Conservation (phyloP, 2,888 invertebrate species). For the Taenaris catops region DNA sequence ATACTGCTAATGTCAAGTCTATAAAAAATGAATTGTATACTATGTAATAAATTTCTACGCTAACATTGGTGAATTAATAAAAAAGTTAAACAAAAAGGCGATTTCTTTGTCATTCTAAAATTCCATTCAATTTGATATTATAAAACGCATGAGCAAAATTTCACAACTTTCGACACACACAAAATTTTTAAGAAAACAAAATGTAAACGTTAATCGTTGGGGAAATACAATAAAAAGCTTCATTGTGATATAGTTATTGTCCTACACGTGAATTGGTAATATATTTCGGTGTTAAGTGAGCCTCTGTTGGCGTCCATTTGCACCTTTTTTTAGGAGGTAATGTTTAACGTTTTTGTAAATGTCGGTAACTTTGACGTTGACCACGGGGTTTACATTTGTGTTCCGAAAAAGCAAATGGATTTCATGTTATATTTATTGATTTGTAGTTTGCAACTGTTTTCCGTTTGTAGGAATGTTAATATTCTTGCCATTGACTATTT, state of each 20-base stretch:
- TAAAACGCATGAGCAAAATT: too few species aligned
- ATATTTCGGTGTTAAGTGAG: slow-evolving; percentile 41
- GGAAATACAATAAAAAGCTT: slow-evolving; percentile 25
- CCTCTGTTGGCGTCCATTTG: slow-evolving; percentile 37
- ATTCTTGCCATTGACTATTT: too few species aligned
- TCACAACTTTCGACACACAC: too few species aligned
- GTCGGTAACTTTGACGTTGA: slow-evolving; percentile 15
- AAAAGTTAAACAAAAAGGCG: too few species aligned
- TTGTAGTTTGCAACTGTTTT: not conserved
- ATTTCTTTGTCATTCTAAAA: too few species aligned
- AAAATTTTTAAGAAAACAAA: slow-evolving; percentile 12
- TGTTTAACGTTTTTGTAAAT: slow-evolving; percentile 10
- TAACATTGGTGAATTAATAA: too few species aligned
- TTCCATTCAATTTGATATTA: too few species aligned
- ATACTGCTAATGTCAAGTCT: too few species aligned
- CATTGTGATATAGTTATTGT: slow-evolving; percentile 43
- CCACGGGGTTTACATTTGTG: slow-evolving; percentile 6
- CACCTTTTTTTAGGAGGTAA: slow-evolving; percentile 30
- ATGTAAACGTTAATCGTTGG: slow-evolving; percentile 18
- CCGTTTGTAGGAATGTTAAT: too few species aligned
- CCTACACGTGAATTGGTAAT: slow-evolving; percentile 40
- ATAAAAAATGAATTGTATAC: too few species aligned
- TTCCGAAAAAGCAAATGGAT: slow-evolving; percentile 5
- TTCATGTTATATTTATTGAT: slow-evolving; percentile 1
- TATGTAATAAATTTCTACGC: too few species aligned